Evolutionary conservation across 1,140 invertebrate genomes (phyloP).

Genomic region (Andrena cerasifolii): DNA sequence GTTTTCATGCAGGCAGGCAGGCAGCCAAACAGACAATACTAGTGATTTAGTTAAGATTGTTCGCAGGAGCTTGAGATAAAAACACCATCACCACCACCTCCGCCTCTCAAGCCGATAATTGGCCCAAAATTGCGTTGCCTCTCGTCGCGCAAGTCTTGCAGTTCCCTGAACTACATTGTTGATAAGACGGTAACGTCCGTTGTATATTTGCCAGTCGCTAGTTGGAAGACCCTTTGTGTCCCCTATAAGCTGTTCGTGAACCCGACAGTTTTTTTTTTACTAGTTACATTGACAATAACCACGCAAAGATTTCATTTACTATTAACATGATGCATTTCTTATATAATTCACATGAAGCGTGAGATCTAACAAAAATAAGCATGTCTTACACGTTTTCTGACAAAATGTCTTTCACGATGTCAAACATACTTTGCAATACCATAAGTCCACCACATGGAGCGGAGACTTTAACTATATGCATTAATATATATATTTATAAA

Average conservation of each 20-base stretch:
- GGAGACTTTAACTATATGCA: slow-evolving; percentile 20
- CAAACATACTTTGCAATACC: slow-evolving; percentile 9
- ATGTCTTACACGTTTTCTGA: slow-evolving; percentile 57
- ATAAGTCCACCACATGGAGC: slow-evolving; percentile 7
- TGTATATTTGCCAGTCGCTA: slow-evolving; percentile 71
- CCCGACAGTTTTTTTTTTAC: slow-evolving; percentile 51
- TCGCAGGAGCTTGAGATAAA: slow-evolving; percentile 80
- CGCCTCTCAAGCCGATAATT: slow-evolving; percentile 78
- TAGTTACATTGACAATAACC: slow-evolving; percentile 55
- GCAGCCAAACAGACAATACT: slow-evolving; percentile 49
- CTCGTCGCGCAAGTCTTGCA: slow-evolving; percentile 77
- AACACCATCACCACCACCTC: slow-evolving; percentile 75
- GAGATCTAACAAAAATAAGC: slow-evolving; percentile 68
- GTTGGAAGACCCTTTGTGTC: slow-evolving; percentile 58
- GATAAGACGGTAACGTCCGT: slow-evolving; percentile 81
- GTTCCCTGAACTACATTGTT: slow-evolving; percentile 83
- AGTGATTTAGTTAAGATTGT: slow-evolving; percentile 68
- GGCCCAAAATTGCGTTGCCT: slow-evolving; percentile 80
- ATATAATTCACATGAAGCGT: slow-evolving; percentile 56
- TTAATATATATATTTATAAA: slow-evolving; percentile 25
- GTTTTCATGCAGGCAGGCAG: slow-evolving; percentile 58
- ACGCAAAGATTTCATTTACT: slow-evolving; percentile 44
- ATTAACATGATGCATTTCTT: slow-evolving; percentile 61
- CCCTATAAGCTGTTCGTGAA: slow-evolving; percentile 61
- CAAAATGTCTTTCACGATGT: slow-evolving; percentile 10